Percentiles rank a stretch among this genome's conserved stretches.
phyloP scores from a whole-genome alignment of 2,797 vertebrate species.

The Scolopax bukidnonensis region DNA sequence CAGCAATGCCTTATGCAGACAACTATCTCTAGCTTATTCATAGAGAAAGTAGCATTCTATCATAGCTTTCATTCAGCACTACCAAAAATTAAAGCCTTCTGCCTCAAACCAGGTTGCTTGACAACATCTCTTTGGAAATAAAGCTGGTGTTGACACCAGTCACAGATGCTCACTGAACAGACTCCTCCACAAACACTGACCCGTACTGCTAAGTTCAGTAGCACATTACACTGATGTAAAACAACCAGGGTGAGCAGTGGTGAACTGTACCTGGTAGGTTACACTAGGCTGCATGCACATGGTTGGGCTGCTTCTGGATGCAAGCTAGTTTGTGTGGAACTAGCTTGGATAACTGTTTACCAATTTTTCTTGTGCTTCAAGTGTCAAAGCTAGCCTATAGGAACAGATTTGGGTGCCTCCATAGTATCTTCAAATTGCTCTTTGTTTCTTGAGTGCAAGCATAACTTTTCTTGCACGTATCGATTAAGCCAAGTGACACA shows the following conservation, averaged over 20 bases:
- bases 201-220: not conserved
- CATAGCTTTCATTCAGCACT: not conserved
- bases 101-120: not conserved
- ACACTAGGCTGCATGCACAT: accelerated
- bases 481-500: not conserved
- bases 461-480: not conserved
- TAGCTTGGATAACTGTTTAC: not conserved
- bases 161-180: not conserved
- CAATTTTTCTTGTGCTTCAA: not conserved
- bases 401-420: accelerated
- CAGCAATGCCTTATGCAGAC: not conserved
- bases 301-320: not conserved
- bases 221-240: accelerated
- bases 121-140: not conserved
- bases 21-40: not conserved
- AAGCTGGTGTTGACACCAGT: not conserved
- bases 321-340: not conserved
- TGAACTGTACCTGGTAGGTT: not conserved
- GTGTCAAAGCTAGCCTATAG: not conserved
- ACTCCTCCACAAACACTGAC: not conserved
- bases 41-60: not conserved
- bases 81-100: not conserved
- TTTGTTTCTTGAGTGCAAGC: not conserved
- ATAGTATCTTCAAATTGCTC: not conserved
- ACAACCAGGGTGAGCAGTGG: accelerated